Evolutionary conservation across 2,113 vertebrate genomes (phyloP).

Genomic region (Porphyrio hochstetteri): DNA sequence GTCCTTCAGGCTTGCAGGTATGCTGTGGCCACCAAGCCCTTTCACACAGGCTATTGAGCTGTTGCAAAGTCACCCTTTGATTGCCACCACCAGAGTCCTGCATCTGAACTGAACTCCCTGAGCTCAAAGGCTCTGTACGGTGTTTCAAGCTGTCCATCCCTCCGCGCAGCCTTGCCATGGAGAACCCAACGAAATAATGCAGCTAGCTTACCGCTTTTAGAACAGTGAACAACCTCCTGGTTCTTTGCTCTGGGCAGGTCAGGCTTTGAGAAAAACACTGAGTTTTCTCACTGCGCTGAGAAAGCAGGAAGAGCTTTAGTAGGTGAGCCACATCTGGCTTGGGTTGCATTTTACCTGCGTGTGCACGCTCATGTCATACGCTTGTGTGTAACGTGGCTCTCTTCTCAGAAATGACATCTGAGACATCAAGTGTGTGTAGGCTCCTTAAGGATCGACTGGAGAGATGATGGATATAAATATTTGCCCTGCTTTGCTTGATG

Average conservation of each 20-base stretch:
- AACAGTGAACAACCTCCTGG: not conserved
- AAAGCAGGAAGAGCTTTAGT: not conserved
- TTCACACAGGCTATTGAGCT: not conserved
- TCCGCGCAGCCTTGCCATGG: not conserved
- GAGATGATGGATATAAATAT: not conserved
- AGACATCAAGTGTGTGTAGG: not conserved
- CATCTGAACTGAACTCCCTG: not conserved
- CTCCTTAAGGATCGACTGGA: not conserved
- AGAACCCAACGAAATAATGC: not conserved
- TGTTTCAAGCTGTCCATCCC: not conserved
- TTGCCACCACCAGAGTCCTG: not conserved
- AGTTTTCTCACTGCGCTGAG: not conserved
- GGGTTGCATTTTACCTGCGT: not conserved
- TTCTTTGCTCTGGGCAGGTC: not conserved
- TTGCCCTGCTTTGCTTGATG: not conserved
- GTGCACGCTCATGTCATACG: rapidly evolving
- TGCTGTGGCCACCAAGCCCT: not conserved
- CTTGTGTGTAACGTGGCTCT: not conserved
- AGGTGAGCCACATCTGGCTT: rapidly evolving
- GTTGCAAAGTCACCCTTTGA: not conserved
- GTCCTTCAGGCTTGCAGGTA: not conserved
- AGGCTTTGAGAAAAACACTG: not conserved
- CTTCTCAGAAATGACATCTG: not conserved
- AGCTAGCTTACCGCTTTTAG: not conserved
- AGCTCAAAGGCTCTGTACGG: not conserved